Evolutionary conservation across 2,888 invertebrate species (phyloP).

Genomic region (Leuctra nigra): DNA sequence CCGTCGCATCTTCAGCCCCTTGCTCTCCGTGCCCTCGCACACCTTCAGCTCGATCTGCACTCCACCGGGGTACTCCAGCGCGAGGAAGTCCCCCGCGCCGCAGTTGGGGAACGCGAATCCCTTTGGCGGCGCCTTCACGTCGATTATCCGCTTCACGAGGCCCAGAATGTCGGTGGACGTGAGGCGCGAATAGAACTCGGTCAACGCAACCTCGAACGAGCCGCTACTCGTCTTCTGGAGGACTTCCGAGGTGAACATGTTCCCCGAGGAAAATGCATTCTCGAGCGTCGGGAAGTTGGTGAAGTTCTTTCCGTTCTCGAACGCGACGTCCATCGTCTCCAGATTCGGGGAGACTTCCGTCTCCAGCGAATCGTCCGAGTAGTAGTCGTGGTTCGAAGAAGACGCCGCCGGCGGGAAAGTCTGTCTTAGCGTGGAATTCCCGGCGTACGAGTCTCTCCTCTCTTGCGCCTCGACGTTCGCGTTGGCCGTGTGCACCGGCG

Average conservation of each 20-base stretch:
- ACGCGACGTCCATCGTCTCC: conserved; percentile 33
- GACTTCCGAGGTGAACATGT: conserved; percentile 27
- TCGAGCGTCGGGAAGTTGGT: conserved; percentile 35
- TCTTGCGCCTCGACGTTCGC: background rate
- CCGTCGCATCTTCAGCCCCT: conserved; percentile 76
- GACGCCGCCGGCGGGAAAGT: conserved; percentile 24
- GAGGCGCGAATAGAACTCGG: conserved; percentile 71
- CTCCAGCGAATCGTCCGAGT: conserved; percentile 7
- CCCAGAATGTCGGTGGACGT: conserved; percentile 74
- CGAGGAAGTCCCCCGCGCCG: conserved; percentile 38
- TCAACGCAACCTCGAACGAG: conserved; percentile 64
- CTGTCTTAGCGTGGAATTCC: conserved; percentile 23
- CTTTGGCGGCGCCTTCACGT: conserved; percentile 68
- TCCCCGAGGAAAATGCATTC: background rate
- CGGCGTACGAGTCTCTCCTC: conserved; percentile 12
- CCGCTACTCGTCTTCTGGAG: conserved; percentile 38
- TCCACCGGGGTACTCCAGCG: conserved; percentile 72
- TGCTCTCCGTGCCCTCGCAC: conserved; percentile 60
- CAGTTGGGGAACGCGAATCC: conserved; percentile 47
- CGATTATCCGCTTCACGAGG: conserved; percentile 71
- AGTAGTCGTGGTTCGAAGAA: conserved; percentile 18
- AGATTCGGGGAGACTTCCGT: background rate
- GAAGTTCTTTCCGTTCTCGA: conserved; percentile 42
- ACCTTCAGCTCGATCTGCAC: conserved; percentile 80
- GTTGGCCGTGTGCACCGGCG: background rate